Percentiles rank a stretch among this genome's conserved stretches.
Evolutionary conservation across 1,140 invertebrate species (phyloP).

Genomic region (Capitella teleta): DNA sequence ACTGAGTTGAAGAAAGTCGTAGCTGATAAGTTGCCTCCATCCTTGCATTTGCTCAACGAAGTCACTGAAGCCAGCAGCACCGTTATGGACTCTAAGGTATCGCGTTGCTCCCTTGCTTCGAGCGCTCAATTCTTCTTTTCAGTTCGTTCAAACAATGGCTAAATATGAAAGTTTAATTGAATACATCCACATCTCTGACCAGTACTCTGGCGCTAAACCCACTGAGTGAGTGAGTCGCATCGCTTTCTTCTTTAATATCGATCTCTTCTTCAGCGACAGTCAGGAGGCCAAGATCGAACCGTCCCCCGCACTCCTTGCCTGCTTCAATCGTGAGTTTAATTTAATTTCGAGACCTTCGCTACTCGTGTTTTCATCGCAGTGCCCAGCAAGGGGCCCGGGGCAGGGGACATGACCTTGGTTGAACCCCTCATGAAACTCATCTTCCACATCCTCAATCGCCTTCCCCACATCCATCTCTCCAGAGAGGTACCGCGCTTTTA

Average conservation of each 20-base stretch:
- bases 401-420: too few species aligned
- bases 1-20: conserved; percentile 76
- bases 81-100: conserved; percentile 71
- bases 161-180: conserved; percentile 81
- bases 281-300: too few species aligned
- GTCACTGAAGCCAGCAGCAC: conserved; percentile 71
- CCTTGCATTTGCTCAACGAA: conserved; percentile 78
- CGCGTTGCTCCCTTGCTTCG: conserved; percentile 8
- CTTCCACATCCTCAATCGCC: too few species aligned
- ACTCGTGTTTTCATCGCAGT: too few species aligned
- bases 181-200: conserved; percentile 94
- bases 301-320: too few species aligned
- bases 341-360: too few species aligned
- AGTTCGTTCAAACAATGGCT: conserved; percentile 56
- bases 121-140: too few species aligned
- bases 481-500: too few species aligned
- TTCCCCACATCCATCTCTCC: too few species aligned
- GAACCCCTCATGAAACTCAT: too few species aligned
- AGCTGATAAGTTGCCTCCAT: conserved; percentile 69
- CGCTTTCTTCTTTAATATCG: neutral
- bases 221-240: conserved; percentile 64
- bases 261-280: neutral
- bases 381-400: too few species aligned
- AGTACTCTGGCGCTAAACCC: conserved; percentile 75
- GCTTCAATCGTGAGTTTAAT: too few species aligned